Percentiles rank a stretch among this genome's conserved stretches.
Conservation (phyloP, 2,888 invertebrate genomes). For the Orthosia gothica region DNA sequence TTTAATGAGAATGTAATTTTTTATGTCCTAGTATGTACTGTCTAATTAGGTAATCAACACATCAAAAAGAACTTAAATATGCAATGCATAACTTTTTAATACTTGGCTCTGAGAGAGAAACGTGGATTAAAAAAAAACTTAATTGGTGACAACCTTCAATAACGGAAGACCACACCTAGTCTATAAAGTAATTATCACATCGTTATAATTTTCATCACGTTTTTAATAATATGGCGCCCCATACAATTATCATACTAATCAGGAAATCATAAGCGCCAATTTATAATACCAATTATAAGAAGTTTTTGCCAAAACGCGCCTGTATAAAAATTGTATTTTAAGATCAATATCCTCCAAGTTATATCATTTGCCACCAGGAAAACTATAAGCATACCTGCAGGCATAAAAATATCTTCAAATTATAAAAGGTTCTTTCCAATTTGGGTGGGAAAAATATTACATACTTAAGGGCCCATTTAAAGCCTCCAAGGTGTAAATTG, state of each 20-base stretch:
- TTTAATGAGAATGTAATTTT: conserved; percentile 49
- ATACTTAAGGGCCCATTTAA: conserved; percentile 48
- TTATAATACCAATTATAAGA: conserved; percentile 5
- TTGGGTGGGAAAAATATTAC: conserved; percentile 36
- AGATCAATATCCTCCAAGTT: not conserved
- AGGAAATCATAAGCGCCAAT: conserved; percentile 30
- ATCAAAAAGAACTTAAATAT: not conserved
- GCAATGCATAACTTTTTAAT: not conserved
- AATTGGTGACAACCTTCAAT: conserved; percentile 21
- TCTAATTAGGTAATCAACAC: conserved; percentile 13
- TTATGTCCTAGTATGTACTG: conserved; percentile 30
- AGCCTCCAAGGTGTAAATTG: conserved; percentile 66
- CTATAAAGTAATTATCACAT: conserved; percentile 43
- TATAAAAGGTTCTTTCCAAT: conserved; percentile 19
- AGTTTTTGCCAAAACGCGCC: conserved; percentile 4
- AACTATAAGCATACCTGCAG: conserved; percentile 13
- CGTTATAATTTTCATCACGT: conserved; percentile 41
- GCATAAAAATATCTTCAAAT: conserved; percentile 20
- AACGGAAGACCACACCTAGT: conserved; percentile 45
- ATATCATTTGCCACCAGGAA: conserved; percentile 20
- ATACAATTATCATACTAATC: conserved; percentile 50
- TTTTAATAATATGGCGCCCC: conserved; percentile 22
- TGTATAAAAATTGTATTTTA: conserved; percentile 30
- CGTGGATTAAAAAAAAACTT: not conserved
- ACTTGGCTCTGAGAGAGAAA: not conserved